Conservation (phyloP, 2,113 vertebrate genomes). For the Gobio gobio region DNA sequence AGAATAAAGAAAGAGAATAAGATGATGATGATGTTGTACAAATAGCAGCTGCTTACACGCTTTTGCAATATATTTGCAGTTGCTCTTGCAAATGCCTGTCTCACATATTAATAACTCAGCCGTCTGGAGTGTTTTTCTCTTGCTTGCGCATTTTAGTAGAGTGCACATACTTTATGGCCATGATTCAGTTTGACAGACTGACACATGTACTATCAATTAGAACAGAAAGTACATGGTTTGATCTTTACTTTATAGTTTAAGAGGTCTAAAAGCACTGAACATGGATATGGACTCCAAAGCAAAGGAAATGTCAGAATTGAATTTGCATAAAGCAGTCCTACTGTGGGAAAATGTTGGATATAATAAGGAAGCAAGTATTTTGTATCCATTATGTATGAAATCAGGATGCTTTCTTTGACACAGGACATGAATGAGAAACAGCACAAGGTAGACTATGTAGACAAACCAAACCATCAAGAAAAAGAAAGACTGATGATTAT, state of each 20-base stretch:
- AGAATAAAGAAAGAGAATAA: conserved; percentile 1
- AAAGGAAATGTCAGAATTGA: conserved; percentile 35
- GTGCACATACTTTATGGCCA: conserved; percentile 1
- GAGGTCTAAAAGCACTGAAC: conserved; percentile 11
- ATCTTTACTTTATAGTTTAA: neutral
- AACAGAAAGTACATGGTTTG: conserved; percentile 35
- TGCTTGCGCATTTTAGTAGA: neutral
- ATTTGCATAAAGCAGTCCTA: conserved; percentile 43
- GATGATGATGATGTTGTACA: neutral
- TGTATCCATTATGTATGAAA: conserved; percentile 45
- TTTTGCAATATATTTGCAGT: conserved; percentile 15
- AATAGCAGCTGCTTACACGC: neutral
- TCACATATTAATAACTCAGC: conserved; percentile 5
- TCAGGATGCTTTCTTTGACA: conserved; percentile 1
- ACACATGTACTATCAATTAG: conserved; percentile 26
- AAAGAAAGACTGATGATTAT: neutral
- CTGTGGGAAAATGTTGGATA: conserved; percentile 23
- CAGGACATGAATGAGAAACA: conserved; percentile 30
- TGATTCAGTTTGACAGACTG: conserved; percentile 40
- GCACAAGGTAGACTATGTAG: neutral
- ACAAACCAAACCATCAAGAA: neutral
- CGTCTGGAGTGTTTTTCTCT: neutral
- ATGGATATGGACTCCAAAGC: conserved; percentile 38
- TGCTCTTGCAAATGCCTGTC: conserved; percentile 21
- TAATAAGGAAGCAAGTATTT: conserved; percentile 42